Percentiles rank a stretch among this genome's conserved stretches.
phyloP scores from a whole-genome alignment of 2,113 vertebrate genomes.

The Forbesichthys papilliferus region DNA sequence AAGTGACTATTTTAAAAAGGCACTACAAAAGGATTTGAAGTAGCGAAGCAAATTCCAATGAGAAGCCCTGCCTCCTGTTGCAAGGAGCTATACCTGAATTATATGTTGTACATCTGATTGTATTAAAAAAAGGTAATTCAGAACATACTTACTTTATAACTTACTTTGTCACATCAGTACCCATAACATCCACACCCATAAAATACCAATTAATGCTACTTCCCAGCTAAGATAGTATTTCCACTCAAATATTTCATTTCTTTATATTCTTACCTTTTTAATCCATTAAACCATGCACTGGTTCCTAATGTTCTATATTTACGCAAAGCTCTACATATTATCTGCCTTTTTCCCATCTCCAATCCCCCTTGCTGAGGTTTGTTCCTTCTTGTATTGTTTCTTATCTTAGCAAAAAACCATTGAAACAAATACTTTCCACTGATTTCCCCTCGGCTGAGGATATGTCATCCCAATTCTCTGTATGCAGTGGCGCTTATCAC shows the following conservation, averaged over 20 bases:
- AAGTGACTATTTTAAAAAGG: too few relatives aligned
- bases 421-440: slow-evolving; percentile 53
- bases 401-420: slow-evolving; percentile 48
- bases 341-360: slow-evolving; percentile 34
- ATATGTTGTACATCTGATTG: too few relatives aligned
- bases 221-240: too few relatives aligned
- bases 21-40: too few relatives aligned
- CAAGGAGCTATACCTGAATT: too few relatives aligned
- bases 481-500: slow-evolving; percentile 41
- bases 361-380: slow-evolving; percentile 51
- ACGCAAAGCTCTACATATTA: slow-evolving; percentile 6
- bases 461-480: slow-evolving; percentile 28
- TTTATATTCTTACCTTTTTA: slow-evolving; percentile 46
- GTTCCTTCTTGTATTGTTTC: slow-evolving; percentile 38
- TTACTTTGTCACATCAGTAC: too few relatives aligned
- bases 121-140: too few relatives aligned
- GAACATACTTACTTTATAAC: too few relatives aligned
- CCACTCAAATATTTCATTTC: not conserved
- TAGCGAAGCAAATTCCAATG: too few relatives aligned
- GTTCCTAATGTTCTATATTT: slow-evolving; percentile 10
- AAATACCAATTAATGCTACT: too few relatives aligned
- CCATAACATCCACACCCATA: too few relatives aligned
- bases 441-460: slow-evolving; percentile 35
- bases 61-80: too few relatives aligned
- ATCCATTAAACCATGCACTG: slow-evolving; percentile 17